Conservation (phyloP, 2,113 vertebrate genomes). For the pig (Sus scrofa) region DNA sequence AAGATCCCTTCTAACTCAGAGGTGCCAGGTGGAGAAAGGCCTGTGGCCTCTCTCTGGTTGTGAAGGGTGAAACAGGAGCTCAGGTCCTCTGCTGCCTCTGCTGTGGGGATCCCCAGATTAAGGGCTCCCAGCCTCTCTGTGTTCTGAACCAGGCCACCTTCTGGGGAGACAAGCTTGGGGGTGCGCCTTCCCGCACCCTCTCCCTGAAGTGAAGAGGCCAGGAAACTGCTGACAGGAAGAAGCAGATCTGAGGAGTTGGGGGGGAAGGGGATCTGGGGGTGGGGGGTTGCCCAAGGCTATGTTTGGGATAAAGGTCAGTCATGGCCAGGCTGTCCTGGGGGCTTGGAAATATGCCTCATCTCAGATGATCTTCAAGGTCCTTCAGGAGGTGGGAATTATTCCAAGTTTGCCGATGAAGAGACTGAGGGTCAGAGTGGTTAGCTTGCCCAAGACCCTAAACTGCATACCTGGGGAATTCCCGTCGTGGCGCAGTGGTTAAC, state of each 20-base stretch:
- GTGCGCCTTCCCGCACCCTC: background rate
- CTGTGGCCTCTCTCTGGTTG: background rate
- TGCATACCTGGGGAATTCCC: too few relatives aligned
- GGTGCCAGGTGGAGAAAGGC: background rate
- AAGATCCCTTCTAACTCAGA: background rate
- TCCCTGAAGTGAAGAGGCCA: background rate
- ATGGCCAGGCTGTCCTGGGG: background rate
- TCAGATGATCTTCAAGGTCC: background rate
- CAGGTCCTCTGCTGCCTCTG: background rate
- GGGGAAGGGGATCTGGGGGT: background rate
- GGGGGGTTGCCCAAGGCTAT: too few relatives aligned
- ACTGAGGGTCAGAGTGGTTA: background rate
- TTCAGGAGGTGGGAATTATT: background rate
- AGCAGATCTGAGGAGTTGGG: background rate
- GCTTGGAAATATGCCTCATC: background rate
- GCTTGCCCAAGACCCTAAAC: background rate
- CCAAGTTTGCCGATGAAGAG: background rate
- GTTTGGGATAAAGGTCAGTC: rapidly evolving
- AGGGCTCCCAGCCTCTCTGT: background rate
- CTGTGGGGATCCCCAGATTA: background rate
- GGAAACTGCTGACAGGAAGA: background rate
- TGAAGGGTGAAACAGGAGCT: too few relatives aligned
- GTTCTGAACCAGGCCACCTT: background rate
- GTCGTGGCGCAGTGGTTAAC: too few relatives aligned
- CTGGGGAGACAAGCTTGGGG: background rate